Percentiles rank a stretch among this genome's conserved stretches.
Evolutionary conservation across 2,797 vertebrate genomes (phyloP).

Genomic region (Xerus rutilus): DNA sequence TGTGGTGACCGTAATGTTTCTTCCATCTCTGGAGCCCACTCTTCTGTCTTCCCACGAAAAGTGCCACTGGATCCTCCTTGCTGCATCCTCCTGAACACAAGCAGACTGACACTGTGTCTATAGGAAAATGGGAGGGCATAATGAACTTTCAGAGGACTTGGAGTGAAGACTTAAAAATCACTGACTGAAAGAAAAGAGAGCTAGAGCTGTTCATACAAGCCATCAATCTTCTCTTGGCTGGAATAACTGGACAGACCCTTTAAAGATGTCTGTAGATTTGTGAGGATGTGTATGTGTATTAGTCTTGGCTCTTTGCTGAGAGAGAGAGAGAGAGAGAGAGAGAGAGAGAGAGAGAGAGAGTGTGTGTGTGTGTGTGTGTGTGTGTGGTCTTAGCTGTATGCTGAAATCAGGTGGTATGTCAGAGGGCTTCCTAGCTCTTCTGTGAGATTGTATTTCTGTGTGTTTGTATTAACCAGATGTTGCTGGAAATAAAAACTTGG

Average conservation of each 20-base stretch:
- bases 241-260: neutral
- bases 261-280: neutral
- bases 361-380: neutral
- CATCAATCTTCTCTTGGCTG: neutral
- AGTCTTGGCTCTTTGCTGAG: neutral
- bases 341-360: no score
- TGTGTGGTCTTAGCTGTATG: neutral
- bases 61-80: neutral
- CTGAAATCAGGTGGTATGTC: neutral
- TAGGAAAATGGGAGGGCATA: neutral
- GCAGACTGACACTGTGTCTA: neutral
- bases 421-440: neutral
- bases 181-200: neutral
- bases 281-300: neutral
- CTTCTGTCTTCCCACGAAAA: neutral
- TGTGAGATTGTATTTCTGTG: neutral
- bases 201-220: neutral
- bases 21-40: neutral
- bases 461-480: slow-evolving; percentile 19
- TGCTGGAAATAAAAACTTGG: slow-evolving; percentile 69
- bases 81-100: neutral
- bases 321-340: no score
- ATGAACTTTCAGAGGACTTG: neutral
- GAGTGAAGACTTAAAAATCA: neutral
- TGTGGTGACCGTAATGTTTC: neutral